Conservation (phyloP, 2,888 invertebrate genomes). For the Andrena haemorrhoa region DNA sequence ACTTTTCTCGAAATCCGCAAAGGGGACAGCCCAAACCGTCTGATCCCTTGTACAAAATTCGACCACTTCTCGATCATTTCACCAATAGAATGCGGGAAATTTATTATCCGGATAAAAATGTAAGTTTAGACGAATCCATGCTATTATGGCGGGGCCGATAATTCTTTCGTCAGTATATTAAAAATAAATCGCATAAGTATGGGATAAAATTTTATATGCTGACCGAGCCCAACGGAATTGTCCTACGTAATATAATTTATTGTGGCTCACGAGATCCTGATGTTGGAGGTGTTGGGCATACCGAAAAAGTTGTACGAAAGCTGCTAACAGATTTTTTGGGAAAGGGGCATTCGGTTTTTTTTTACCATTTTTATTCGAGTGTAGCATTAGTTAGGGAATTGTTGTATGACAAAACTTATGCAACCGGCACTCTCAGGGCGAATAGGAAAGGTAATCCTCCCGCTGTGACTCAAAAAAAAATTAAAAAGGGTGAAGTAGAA, state of each 20-base stretch:
- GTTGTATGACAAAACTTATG: neutral
- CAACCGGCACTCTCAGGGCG: neutral
- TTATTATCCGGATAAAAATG: neutral
- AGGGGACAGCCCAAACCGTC: neutral
- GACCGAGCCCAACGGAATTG: neutral
- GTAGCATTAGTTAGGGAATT: neutral
- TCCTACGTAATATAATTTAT: neutral
- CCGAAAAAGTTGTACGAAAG: neutral
- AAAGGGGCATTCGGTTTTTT: slow-evolving; percentile 1
- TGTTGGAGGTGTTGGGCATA: neutral
- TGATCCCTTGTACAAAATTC: neutral
- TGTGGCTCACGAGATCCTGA: neutral
- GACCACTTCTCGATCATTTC: neutral
- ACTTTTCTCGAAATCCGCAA: neutral
- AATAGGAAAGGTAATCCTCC: neutral
- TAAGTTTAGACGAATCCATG: neutral
- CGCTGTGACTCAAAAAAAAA: neutral
- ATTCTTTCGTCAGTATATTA: neutral
- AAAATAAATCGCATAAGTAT: neutral
- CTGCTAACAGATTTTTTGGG: neutral
- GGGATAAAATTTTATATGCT: neutral
- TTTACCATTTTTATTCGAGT: neutral
- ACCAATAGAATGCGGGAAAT: neutral
- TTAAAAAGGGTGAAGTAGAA: neutral
- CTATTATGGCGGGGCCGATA: neutral